phyloP scores from a whole-genome alignment of 1,140 invertebrate genomes.

The Episyrphus balteatus region DNA sequence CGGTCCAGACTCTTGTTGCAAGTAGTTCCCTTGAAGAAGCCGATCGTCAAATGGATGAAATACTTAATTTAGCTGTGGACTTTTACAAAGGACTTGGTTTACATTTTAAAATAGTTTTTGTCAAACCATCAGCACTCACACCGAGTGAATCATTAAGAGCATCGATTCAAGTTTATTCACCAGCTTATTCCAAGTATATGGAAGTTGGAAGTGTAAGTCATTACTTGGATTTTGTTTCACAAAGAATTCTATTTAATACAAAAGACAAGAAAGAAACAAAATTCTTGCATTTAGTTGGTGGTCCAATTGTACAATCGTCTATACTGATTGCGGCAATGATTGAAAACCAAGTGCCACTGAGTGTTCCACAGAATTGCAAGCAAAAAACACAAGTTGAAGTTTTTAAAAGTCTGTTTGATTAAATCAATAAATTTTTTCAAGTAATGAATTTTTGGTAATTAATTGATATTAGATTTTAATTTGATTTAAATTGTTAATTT shows the following conservation, averaged over 20 bases:
- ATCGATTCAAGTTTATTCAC: slow-evolving; percentile 51
- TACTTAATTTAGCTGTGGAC: slow-evolving; percentile 35
- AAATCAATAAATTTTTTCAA: too few relatives aligned
- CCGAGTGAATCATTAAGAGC: slow-evolving; percentile 43
- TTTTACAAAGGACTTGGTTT: slow-evolving; percentile 41
- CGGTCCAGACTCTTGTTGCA: slow-evolving; percentile 42
- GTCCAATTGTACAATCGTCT: slow-evolving; percentile 48
- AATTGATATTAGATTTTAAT: too few relatives aligned
- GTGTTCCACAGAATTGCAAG: too few relatives aligned
- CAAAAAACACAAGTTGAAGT: too few relatives aligned
- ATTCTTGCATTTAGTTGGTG: slow-evolving; percentile 45
- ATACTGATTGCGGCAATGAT: slow-evolving; percentile 47
- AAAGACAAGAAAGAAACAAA: slow-evolving; percentile 34
- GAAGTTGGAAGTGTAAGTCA: slow-evolving; percentile 49
- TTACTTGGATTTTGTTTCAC: slow-evolving; percentile 49
- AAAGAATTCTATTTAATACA: slow-evolving; percentile 48
- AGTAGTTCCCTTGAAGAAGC: slow-evolving; percentile 29
- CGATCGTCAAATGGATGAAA: slow-evolving; percentile 36
- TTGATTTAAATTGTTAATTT: too few relatives aligned
- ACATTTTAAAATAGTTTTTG: slow-evolving; percentile 46
- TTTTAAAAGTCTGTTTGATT: too few relatives aligned
- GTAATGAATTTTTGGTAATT: too few relatives aligned
- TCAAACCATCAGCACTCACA: slow-evolving; percentile 39
- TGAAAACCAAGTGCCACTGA: slow-evolving; percentile 38
- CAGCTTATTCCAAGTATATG: slow-evolving; percentile 40